Evolutionary conservation across 53 echinoderm and acorn worm species (phyloP).

Genomic region (Holothuria leucospilota): DNA sequence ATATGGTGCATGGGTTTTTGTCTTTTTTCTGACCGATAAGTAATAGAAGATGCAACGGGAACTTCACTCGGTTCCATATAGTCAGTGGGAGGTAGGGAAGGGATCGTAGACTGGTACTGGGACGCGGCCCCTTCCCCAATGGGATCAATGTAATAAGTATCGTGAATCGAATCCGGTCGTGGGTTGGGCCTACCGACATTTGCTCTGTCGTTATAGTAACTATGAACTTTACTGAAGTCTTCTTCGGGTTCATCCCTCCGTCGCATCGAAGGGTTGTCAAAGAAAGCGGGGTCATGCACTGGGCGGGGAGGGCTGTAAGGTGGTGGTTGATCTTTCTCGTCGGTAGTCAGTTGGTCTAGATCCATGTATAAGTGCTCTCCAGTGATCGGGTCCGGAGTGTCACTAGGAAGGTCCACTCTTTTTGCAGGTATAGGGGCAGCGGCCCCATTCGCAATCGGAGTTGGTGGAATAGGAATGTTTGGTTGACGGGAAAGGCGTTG

Average conservation of each 20-base stretch:
- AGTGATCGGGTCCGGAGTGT: slow-evolving; percentile 8
- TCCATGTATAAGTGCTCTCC: slow-evolving; percentile 38
- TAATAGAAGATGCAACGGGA: not conserved
- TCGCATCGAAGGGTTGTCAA: slow-evolving; percentile 32
- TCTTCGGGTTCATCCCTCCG: not conserved
- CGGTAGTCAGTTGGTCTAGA: slow-evolving; percentile 13
- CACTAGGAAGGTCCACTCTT: not conserved
- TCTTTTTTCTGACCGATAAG: not conserved
- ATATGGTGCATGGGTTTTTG: not conserved
- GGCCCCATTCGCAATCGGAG: not conserved
- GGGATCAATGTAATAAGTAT: slow-evolving; percentile 33
- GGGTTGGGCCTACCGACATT: not conserved
- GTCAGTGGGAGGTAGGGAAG: slow-evolving; percentile 5
- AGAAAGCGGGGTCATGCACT: not conserved
- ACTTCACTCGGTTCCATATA: slow-evolving; percentile 19
- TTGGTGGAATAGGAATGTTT: slow-evolving; percentile 42
- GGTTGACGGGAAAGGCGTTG: slow-evolving; percentile 29
- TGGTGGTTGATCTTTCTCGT: slow-evolving; percentile 5
- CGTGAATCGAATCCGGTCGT: not conserved
- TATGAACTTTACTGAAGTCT: not conserved
- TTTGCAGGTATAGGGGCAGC: slow-evolving; percentile 6
- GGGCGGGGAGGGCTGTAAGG: slow-evolving; percentile 29
- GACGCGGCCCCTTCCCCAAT: not conserved
- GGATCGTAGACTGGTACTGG: not conserved
- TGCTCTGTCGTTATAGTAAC: slow-evolving; percentile 8